A percentile compares a stretch with the other conserved stretches of the same genome.
Evolutionary conservation across 2,113 vertebrate species (phyloP).

Genomic region (Tor tambroides): DNA sequence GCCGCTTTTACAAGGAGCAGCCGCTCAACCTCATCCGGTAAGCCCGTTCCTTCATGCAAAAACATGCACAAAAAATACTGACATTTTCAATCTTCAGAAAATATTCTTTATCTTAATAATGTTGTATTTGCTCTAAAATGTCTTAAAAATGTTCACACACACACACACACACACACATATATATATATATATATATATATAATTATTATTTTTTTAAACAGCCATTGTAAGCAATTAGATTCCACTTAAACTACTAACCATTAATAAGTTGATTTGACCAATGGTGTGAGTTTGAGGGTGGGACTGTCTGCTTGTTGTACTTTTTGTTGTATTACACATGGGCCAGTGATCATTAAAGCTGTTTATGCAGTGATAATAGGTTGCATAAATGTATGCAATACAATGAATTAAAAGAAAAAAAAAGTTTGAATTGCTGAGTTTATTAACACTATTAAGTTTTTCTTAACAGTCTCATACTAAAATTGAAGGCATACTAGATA

Average conservation of each 20-base stretch:
- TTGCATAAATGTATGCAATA: neutral
- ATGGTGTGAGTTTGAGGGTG: no score
- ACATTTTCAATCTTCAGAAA: neutral
- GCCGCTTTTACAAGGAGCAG: constrained; percentile 96
- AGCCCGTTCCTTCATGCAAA: constrained; percentile 41
- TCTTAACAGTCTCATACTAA: neutral
- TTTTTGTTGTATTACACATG: no score
- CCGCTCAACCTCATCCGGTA: constrained; percentile 92
- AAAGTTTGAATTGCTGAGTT: no score
- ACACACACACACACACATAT: no score
- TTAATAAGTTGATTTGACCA: no score
- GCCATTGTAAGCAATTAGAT: neutral
- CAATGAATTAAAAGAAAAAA: neutral
- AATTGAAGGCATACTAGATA: neutral
- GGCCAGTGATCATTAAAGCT: neutral
- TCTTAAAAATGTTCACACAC: no score
- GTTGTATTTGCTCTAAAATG: neutral
- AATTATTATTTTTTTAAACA: neutral
- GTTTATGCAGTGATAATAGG: neutral
- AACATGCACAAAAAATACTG: neutral
- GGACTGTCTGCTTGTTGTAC: neutral
- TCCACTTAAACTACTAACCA: no score
- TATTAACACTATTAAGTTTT: no score
- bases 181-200: no score
- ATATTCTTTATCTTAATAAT: neutral